Conservation (phyloP, 1,140 invertebrate species). For the Nautilus pompilius region DNA sequence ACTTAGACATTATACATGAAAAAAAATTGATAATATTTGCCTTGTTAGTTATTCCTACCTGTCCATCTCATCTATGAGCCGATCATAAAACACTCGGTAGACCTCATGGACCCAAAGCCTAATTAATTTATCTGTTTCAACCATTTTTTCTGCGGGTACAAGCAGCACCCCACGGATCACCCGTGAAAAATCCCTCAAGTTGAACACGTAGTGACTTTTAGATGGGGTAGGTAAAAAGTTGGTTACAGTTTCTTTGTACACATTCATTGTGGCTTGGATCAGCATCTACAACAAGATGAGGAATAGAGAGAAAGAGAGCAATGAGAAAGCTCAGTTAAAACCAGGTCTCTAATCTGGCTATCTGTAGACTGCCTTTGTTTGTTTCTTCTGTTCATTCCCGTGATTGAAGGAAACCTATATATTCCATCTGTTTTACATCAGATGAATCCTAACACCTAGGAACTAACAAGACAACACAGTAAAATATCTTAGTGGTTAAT, state of each 20-base stretch:
- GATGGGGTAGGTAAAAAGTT: constrained; percentile 55
- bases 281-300: constrained; percentile 37
- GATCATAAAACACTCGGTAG: constrained; percentile 56
- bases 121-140: constrained; percentile 50
- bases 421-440: not conserved
- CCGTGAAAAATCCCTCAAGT: constrained; percentile 55
- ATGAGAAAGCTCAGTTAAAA: not conserved
- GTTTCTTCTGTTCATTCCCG: not conserved
- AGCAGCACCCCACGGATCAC: constrained; percentile 57
- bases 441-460: not conserved
- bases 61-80: constrained; percentile 52
- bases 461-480: not conserved
- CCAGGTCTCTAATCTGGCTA: too few relatives aligned
- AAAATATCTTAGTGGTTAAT: not conserved
- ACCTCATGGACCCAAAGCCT: constrained; percentile 57
- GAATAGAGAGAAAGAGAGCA: not conserved
- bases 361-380: not conserved
- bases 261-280: constrained; percentile 52
- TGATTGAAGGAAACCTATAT: not conserved
- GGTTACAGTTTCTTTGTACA: constrained; percentile 53
- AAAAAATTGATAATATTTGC: too few relatives aligned
- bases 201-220: constrained; percentile 58
- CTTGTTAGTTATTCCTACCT: constrained; percentile 29
- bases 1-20: too few relatives aligned
- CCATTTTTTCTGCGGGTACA: constrained; percentile 46